Percentiles rank a stretch among this genome's conserved stretches.
Conservation (phyloP, 2,797 vertebrate genomes). For the Falco cherrug region DNA sequence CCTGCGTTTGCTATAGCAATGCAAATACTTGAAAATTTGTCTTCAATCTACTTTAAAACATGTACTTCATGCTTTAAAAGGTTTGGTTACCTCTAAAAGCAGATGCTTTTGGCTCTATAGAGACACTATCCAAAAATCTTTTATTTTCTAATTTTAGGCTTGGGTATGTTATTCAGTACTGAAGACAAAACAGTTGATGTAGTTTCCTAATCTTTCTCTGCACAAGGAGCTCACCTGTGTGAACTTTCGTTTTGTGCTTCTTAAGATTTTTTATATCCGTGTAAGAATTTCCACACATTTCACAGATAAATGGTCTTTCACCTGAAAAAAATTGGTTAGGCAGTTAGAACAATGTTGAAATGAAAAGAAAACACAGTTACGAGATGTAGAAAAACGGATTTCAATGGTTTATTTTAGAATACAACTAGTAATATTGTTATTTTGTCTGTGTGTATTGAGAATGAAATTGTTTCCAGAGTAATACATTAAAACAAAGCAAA, state of each 20-base stretch:
- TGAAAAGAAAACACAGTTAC: not conserved
- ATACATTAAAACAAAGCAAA: not conserved
- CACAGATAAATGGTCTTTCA: slow-evolving; percentile 93
- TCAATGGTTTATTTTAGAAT: not conserved
- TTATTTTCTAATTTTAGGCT: not conserved
- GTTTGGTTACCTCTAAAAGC: not conserved
- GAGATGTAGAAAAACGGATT: not conserved
- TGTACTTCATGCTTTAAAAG: not conserved
- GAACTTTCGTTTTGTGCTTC: slow-evolving; percentile 94
- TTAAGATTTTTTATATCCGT: slow-evolving; percentile 96
- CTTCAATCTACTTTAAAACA: not conserved
- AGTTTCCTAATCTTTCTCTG: not conserved
- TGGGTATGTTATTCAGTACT: not conserved
- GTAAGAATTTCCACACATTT: slow-evolving; percentile 95
- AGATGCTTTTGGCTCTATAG: not conserved
- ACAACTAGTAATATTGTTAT: not conserved
- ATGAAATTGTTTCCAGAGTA: not conserved
- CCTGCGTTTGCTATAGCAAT: not conserved
- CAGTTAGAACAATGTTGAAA: not conserved
- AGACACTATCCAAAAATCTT: not conserved
- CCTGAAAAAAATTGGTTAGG: slow-evolving; percentile 76
- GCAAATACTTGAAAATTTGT: not conserved
- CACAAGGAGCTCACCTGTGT: slow-evolving; percentile 81
- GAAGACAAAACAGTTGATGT: not conserved
- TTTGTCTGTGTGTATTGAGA: not conserved